phyloP scores from a whole-genome alignment of 2,888 invertebrate species.

The Aphrophora alni region DNA sequence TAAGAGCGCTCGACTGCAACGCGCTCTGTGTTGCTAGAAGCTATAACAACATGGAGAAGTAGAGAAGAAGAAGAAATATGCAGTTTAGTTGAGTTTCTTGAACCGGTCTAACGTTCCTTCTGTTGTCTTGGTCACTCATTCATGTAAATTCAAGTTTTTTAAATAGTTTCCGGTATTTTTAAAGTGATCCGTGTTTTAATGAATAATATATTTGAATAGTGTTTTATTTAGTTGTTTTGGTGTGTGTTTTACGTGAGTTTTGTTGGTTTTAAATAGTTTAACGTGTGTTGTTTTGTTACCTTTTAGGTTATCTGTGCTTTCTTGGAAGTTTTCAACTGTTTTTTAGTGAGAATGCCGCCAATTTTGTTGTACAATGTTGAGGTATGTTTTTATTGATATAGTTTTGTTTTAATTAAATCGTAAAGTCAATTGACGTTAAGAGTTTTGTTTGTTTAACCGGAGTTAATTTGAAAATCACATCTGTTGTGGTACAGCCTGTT shows the following conservation, averaged over 20 bases:
- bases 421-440: too few species aligned
- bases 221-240: background rate
- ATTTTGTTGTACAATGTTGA: background rate
- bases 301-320: background rate
- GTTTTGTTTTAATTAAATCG: too few species aligned
- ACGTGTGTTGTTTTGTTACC: background rate
- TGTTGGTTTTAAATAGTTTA: background rate
- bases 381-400: background rate
- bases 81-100: conserved; percentile 6
- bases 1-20: background rate
- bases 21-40: background rate
- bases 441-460: background rate
- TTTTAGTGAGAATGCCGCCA: background rate
- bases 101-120: background rate
- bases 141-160: background rate
- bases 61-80: background rate
- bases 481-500: background rate
- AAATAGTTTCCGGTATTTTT: background rate
- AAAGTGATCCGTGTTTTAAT: background rate
- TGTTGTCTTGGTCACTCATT: background rate
- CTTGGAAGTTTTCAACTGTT: background rate
- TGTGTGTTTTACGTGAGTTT: background rate
- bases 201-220: background rate
- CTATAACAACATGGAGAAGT: conserved; percentile 9
- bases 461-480: background rate